Evolutionary conservation across 2,113 vertebrate species (phyloP).

Genomic region (Smithornis capensis): DNA sequence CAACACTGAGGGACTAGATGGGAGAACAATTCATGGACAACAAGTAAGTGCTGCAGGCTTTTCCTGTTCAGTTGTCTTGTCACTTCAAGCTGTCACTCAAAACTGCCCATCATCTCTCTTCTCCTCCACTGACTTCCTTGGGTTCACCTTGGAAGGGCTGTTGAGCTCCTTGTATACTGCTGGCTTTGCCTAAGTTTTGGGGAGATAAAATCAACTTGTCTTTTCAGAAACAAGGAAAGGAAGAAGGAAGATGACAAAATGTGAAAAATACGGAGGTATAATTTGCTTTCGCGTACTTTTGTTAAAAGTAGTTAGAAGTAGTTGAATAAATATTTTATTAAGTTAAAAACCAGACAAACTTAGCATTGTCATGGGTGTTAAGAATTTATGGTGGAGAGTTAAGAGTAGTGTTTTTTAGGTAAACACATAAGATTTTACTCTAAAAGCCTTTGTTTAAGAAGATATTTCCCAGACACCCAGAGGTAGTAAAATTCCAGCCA

Average conservation of each 20-base stretch:
- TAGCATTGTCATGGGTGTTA: no score
- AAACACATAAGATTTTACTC: no score
- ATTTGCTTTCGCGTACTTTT: no score
- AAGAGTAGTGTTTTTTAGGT: no score
- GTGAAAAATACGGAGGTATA: no score
- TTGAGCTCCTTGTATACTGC: constrained; percentile 28
- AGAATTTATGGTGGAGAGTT: no score
- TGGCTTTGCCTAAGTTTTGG: background rate
- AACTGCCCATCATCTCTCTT: background rate
- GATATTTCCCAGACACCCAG: no score
- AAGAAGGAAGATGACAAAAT: background rate
- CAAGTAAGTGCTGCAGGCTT: background rate
- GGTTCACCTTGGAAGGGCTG: background rate
- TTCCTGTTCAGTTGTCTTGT: background rate
- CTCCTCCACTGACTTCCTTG: background rate
- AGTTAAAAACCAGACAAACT: no score
- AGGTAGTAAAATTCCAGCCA: no score
- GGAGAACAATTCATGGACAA: constrained; percentile 1
- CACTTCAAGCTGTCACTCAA: background rate
- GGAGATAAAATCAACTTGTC: constrained; percentile 9
- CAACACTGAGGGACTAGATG: background rate
- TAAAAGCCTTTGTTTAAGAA: no score
- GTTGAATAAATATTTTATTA: no score
- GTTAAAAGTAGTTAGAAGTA: no score
- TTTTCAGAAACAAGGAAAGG: background rate